Conservation (phyloP, 53 echinoderm and acorn worm genomes). For the Holothuria scabra region DNA sequence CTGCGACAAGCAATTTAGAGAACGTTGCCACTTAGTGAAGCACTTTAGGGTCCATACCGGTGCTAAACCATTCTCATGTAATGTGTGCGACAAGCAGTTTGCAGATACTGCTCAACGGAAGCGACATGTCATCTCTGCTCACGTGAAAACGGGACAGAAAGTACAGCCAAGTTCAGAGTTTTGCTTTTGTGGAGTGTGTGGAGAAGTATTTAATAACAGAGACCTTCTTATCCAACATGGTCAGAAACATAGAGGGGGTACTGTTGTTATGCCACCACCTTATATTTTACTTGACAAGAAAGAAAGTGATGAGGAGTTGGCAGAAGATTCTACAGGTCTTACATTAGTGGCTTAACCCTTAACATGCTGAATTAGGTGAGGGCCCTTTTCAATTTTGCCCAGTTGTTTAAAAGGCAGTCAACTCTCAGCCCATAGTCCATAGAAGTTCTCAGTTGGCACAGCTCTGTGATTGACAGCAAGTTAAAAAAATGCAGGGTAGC, state of each 20-base stretch:
- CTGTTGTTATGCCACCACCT: too few relatives aligned
- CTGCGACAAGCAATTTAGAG: slow-evolving; percentile 20
- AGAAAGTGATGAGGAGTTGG: too few relatives aligned
- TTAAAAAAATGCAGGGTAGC: too few relatives aligned
- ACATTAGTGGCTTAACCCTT: too few relatives aligned
- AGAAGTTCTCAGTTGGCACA: too few relatives aligned
- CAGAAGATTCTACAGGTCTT: too few relatives aligned
- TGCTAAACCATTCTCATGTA: slow-evolving; percentile 31
- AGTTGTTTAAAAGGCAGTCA: too few relatives aligned
- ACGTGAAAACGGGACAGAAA: neutral
- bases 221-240: neutral
- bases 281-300: too few relatives aligned
- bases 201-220: slow-evolving; percentile 34
- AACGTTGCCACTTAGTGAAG: slow-evolving; percentile 21
- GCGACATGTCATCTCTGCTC: slow-evolving; percentile 12
- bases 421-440: too few relatives aligned
- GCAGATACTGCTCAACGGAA: slow-evolving; percentile 39
- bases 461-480: too few relatives aligned
- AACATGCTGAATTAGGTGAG: too few relatives aligned
- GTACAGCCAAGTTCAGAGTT: slow-evolving; percentile 2
- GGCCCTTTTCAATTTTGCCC: too few relatives aligned
- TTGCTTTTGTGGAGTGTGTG: slow-evolving; percentile 28
- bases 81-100: slow-evolving; percentile 28
- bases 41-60: slow-evolving; percentile 46
- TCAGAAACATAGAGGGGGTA: neutral